These are phyloP conservation scores for Chloroceryle amazona DNA, from an alignment of 2,797 vertebrate species.

Conservation along the genomic window DNA sequence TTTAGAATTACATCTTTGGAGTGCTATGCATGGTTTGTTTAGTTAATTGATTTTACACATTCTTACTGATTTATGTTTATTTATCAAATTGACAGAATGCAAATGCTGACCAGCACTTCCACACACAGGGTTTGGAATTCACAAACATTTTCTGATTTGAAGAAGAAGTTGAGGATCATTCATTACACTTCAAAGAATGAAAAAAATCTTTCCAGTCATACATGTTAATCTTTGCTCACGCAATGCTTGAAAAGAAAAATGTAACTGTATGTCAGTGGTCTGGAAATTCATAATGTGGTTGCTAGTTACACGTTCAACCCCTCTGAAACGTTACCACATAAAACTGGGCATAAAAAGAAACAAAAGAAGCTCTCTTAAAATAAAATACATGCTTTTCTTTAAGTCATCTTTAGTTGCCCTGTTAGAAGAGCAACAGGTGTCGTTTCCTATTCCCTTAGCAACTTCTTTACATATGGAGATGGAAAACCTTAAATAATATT, in stretches of 20 bases:
- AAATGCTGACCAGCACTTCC: constrained; percentile 53
- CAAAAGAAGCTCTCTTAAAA: not conserved
- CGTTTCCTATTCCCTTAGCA: not conserved
- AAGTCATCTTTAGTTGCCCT: not conserved
- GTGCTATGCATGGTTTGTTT: constrained; percentile 37
- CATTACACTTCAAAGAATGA: not conserved
- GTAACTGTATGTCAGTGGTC: not conserved
- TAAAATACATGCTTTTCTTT: not conserved
- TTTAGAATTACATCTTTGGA: constrained; percentile 23
- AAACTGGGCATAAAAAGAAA: not conserved
- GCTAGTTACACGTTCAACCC: not conserved
- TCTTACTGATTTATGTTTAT: constrained; percentile 60
- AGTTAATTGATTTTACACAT: constrained; percentile 74
- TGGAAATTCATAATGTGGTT: constrained; percentile 24
- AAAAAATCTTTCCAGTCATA: constrained; percentile 5
- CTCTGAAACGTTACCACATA: not conserved
- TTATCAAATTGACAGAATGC: constrained; percentile 56
- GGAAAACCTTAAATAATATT: not conserved
- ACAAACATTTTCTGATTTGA: not conserved
- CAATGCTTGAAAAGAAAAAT: constrained; percentile 20
- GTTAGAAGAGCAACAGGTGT: not conserved
- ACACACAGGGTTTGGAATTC: not conserved
- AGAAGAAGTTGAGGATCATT: not conserved
- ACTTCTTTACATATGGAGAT: not conserved
- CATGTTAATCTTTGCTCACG: not conserved